Evolutionary conservation across 1,140 invertebrate species (phyloP).

Genomic region (Tetramorium simillimum): DNA sequence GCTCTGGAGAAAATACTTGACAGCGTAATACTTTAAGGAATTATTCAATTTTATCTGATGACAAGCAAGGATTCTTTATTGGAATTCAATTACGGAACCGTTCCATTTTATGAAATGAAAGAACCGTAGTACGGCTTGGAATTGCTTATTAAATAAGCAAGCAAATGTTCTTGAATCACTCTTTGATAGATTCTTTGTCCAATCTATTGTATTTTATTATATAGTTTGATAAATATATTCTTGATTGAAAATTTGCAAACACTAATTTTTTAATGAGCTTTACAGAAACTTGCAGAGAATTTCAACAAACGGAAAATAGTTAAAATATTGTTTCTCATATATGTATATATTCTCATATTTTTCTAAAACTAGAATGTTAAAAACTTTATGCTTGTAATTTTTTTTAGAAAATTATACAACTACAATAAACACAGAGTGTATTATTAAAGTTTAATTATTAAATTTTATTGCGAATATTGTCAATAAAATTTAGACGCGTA

Average conservation of each 20-base stretch:
- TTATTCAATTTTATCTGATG: slow-evolving; percentile 37
- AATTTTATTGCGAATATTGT: neutral
- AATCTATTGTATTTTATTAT: neutral
- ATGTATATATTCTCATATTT: no score
- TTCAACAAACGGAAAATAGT: neutral
- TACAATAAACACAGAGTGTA: neutral
- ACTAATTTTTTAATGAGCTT: neutral
- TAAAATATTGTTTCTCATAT: neutral
- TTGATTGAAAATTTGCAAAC: neutral
- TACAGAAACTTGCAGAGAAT: neutral
- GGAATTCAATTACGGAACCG: neutral
- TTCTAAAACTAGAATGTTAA: neutral
- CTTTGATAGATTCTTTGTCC: neutral
- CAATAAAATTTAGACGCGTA: neutral
- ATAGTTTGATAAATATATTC: neutral
- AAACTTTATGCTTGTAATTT: neutral
- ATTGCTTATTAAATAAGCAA: neutral
- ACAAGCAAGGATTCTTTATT: neutral
- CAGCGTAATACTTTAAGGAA: neutral
- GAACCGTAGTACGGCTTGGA: no score
- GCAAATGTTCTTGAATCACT: neutral
- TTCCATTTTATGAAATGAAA: neutral
- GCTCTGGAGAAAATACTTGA: slow-evolving; percentile 33
- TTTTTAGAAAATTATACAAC: neutral
- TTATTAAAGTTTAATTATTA: neutral